A percentile compares a stretch with the other conserved stretches of the same genome.
Conservation (phyloP, 2,888 invertebrate genomes). For the Aleiodes leptofemur region DNA sequence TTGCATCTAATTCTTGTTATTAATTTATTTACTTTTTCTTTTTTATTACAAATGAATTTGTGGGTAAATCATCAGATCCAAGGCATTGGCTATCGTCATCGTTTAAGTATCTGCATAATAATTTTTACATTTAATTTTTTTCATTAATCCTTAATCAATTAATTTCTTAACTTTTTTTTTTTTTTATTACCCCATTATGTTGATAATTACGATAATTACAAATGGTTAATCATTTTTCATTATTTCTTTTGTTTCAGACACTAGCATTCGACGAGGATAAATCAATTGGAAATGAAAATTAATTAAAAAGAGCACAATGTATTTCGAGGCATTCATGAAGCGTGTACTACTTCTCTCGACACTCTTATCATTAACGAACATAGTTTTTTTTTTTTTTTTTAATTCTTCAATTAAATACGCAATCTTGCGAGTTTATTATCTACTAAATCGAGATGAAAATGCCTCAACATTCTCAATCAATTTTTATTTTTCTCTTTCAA, state of each 20-base stretch:
- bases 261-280: slow-evolving; percentile 16
- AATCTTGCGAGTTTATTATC: slow-evolving; percentile 35
- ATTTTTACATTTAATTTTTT: slow-evolving; percentile 15
- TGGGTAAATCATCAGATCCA: slow-evolving; percentile 61
- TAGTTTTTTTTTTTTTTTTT: slow-evolving; percentile 22
- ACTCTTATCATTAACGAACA: slow-evolving; percentile 33
- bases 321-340: slow-evolving; percentile 32
- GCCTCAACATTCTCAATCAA: slow-evolving; percentile 41
- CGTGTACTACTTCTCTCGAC: slow-evolving; percentile 29
- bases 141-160: slow-evolving; percentile 13
- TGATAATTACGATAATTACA: slow-evolving; percentile 22
- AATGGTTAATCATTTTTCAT: slow-evolving; percentile 16
- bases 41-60: slow-evolving; percentile 9
- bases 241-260: not conserved
- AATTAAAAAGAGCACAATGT: slow-evolving; percentile 24
- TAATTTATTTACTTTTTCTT: slow-evolving; percentile 10
- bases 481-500: slow-evolving; percentile 44
- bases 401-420: slow-evolving; percentile 12
- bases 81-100: slow-evolving; percentile 65
- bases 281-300: not conserved
- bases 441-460: slow-evolving; percentile 47
- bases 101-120: slow-evolving; percentile 39
- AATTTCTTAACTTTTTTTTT: slow-evolving; percentile 18
- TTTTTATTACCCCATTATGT: not conserved
- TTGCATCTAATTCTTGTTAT: not conserved